Evolutionary conservation across 2,113 vertebrate species (phyloP), one percentile per base, ranked within the genome.

Genomic region (Tautogolabrus adspersus): DNA sequence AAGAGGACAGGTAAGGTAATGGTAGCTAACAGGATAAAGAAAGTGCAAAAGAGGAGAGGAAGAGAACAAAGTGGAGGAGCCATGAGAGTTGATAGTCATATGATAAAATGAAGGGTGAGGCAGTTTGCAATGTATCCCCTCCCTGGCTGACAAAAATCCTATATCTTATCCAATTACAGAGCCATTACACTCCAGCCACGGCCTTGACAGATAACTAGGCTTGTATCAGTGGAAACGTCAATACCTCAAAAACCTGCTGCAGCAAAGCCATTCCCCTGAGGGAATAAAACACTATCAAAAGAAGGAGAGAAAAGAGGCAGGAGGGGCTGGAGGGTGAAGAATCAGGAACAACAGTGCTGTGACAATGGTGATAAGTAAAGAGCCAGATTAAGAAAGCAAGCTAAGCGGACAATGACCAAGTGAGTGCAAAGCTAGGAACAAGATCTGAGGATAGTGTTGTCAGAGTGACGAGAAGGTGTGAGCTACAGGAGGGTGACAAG

Each of bases 81-180:
- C 46, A 79, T 62, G 78, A 72, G 66, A 73, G 76, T 86, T 82
- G 64, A 90, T 79, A 61, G 77, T 79, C 64, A 75, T 76, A 77
- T 79, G 78, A 88, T 88, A 88, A 88, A 89, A 89, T 71, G 84
- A 49, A 87, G 58, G 76, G 63, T 65, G 57, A 70, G 62, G 56
- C 49, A 34, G 71, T 63, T 70, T 70, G 76, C 21, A 18, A 73
- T 85, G 77, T 73, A 73, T 58, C 58, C 69, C 67, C 44, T 49
- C 75, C 63, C 66, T 9, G 61, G 57, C 67, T 57, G 68, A 76
- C 89, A 84, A 91, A 86, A 90, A 87, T 79, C 79, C 83, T 86
- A 91, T 91, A 91, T 91, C 89, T 92, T 91, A 92, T 91, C 91
- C 90, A 93, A 92, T 92, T 92, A 92, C 87, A 89, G 79, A 91